These are phyloP conservation scores for Melipona beecheii DNA, from an alignment of 2,888 invertebrate genomes.

Conservation along the genomic window DNA sequence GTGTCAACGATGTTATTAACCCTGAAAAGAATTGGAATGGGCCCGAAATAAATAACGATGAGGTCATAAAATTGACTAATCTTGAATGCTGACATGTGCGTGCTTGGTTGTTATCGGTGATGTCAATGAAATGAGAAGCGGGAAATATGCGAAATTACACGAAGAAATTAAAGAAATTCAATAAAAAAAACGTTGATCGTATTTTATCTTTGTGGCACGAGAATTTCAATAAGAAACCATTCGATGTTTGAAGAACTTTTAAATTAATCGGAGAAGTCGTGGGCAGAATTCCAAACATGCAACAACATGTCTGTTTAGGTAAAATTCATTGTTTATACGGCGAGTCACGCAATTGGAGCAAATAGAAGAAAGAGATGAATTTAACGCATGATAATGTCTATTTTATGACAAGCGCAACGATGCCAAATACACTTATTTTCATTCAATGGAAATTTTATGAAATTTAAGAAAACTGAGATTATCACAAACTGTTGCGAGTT, in stretches of 20 bases:
- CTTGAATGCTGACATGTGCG: constrained; percentile 26
- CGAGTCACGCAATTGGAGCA: too few species aligned
- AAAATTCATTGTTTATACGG: background rate
- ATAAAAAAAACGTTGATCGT: background rate
- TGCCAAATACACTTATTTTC: too few species aligned
- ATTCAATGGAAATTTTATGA: too few species aligned
- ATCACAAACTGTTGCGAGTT: too few species aligned
- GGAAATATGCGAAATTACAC: constrained; percentile 19
- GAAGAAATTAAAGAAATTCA: background rate
- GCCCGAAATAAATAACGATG: constrained; percentile 50
- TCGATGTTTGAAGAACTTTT: background rate
- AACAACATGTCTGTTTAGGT: background rate
- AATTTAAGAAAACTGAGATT: too few species aligned
- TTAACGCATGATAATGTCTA: too few species aligned
- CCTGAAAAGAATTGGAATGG: constrained; percentile 44
- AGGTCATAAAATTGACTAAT: constrained; percentile 46
- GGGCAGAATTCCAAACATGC: background rate
- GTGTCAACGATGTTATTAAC: constrained; percentile 57
- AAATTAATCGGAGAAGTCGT: background rate
- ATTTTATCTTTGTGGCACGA: background rate
- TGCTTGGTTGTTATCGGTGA: background rate
- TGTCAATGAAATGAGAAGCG: constrained; percentile 26
- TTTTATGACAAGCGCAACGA: too few species aligned
- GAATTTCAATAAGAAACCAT: background rate
- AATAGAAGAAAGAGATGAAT: too few species aligned